These are phyloP conservation scores for Otus sunia DNA, from an alignment of 2,113 vertebrate genomes.

Conservation along the genomic window DNA sequence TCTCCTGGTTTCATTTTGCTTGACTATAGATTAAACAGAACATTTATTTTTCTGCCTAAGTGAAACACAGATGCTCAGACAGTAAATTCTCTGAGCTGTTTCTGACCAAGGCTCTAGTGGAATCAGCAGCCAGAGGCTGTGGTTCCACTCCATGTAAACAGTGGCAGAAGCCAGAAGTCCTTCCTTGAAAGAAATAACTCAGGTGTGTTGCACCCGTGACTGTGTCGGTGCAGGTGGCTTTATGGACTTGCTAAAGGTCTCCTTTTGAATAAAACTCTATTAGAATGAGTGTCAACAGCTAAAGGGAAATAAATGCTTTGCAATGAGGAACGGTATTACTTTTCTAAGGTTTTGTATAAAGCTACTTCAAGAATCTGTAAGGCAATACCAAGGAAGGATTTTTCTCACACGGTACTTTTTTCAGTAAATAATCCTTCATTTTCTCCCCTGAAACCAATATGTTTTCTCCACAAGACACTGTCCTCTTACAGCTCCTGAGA, in stretches of 20 bases:
- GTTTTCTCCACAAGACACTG: neutral
- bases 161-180: neutral
- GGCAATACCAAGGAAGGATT: neutral
- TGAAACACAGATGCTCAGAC: neutral
- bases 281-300: neutral
- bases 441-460: neutral
- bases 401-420: neutral
- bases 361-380: neutral
- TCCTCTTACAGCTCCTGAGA: neutral
- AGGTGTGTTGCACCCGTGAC: neutral
- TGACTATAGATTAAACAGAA: neutral
- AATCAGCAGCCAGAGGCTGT: neutral
- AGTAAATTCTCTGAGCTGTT: neutral
- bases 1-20: neutral
- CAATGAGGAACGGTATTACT: neutral
- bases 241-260: neutral
- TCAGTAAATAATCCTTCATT: neutral
- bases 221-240: neutral
- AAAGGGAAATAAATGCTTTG: neutral
- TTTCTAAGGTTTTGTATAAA: neutral
- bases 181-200: neutral
- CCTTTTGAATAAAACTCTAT: neutral
- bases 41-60: neutral
- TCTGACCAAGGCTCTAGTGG: neutral
- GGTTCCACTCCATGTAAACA: neutral